These are phyloP conservation scores for Nycticebus coucang DNA, from an alignment of 2,113 vertebrate genomes.

Conservation along the genomic window DNA sequence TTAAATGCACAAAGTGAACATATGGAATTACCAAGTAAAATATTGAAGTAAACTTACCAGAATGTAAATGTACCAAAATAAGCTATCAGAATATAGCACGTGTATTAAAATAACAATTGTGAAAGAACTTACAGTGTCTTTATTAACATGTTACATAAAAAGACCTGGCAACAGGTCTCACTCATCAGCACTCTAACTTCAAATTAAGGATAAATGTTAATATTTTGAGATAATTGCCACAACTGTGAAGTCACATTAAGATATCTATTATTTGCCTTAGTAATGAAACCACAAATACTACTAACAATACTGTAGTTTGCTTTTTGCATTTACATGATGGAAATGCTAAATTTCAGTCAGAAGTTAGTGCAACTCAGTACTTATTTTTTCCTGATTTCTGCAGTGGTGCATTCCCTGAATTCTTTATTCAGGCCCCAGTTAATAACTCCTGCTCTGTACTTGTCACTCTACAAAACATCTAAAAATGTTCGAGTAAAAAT, in stretches of 20 bases:
- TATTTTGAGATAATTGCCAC: not conserved
- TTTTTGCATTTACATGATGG: not conserved
- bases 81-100: not conserved
- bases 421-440: not conserved
- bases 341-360: not conserved
- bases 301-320: not conserved
- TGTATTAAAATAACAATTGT: not conserved
- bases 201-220: not conserved
- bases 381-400: not conserved
- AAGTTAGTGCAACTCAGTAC: not conserved
- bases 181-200: not conserved
- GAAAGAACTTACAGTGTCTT: not conserved
- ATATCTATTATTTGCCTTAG: not conserved
- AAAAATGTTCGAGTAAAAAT: conserved; percentile 9
- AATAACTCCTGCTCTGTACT: not conserved
- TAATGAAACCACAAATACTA: not conserved
- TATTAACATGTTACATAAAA: not conserved
- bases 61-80: not conserved
- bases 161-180: not conserved
- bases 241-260: not conserved
- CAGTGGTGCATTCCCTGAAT: not conserved
- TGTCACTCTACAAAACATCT: not conserved
- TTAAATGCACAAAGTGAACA: not conserved
- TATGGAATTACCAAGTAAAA: not conserved
- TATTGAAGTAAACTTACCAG: not conserved